Evolutionary conservation across 92 coral and sea anemone species (phyloP).

Genomic region (Anthopleura xanthogrammica): DNA sequence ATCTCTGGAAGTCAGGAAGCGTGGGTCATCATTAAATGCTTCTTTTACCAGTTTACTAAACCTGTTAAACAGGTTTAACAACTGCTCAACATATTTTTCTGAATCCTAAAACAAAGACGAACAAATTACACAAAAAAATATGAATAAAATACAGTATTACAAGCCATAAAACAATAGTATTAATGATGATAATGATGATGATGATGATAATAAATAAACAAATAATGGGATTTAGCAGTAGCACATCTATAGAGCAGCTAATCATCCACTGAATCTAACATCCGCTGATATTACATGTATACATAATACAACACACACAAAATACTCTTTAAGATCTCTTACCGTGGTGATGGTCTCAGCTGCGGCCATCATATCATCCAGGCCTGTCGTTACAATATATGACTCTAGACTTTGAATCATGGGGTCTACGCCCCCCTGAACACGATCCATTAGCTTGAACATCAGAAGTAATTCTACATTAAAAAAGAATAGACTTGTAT

Average conservation of each 20-base stretch:
- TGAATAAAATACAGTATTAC: neutral
- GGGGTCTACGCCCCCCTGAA: constrained; percentile 93
- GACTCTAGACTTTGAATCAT: constrained; percentile 88
- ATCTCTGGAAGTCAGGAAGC: constrained; percentile 92
- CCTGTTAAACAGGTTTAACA: constrained; percentile 74
- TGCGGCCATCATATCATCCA: constrained; percentile 91
- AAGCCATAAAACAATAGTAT: neutral
- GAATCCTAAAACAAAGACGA: constrained; percentile 65
- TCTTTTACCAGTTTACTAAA: constrained; percentile 88
- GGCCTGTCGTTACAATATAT: constrained; percentile 92
- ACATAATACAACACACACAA: too few species aligned
- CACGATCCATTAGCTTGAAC: constrained; percentile 99
- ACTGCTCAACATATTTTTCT: constrained; percentile 93
- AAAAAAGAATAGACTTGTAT: neutral
- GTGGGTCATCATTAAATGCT: constrained; percentile 91
- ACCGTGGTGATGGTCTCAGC: constrained; percentile 95
- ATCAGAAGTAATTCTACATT: constrained; percentile 79
- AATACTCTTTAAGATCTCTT: constrained; percentile 17
- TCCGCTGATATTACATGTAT: neutral
- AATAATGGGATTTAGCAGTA: too few species aligned
- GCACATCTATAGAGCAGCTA: too few species aligned
- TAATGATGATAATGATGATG: too few species aligned
- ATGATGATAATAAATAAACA: too few species aligned
- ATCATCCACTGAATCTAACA: too few species aligned
- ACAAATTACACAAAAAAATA: neutral